Conservation (phyloP, 1,140 invertebrate species). For the Metaphire vulgaris region DNA sequence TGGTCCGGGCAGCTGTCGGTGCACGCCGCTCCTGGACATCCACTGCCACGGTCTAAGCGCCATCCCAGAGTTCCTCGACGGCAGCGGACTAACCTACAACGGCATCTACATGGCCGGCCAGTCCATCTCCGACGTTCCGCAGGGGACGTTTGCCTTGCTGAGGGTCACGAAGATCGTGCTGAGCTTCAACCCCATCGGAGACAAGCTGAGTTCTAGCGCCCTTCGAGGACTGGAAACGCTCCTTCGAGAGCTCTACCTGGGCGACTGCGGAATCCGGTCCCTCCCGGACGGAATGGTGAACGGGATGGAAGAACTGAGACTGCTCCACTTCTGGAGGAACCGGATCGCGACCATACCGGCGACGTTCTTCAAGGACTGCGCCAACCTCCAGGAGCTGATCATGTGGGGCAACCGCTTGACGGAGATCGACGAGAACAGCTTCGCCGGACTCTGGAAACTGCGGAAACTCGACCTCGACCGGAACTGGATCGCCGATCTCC, state of each 20-base stretch:
- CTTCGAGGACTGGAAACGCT: background rate
- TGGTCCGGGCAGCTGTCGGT: conserved; percentile 6
- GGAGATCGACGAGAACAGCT: background rate
- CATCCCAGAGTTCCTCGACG: background rate
- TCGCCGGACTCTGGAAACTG: conserved; percentile 12
- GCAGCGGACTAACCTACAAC: background rate
- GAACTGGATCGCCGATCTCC: background rate
- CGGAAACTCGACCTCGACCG: conserved; percentile 16
- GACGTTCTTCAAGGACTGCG: conserved; percentile 13
- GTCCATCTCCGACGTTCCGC: background rate
- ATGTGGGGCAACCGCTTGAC: conserved; percentile 5
- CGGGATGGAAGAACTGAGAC: conserved; percentile 5
- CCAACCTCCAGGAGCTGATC: conserved; percentile 16
- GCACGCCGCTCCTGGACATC: conserved; percentile 8
- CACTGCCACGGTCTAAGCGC: background rate
- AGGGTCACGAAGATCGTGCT: conserved; percentile 27
- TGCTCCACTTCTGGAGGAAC: conserved; percentile 27
- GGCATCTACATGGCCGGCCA: conserved; percentile 2
- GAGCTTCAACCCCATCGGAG: conserved; percentile 27
- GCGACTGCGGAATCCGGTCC: conserved; percentile 12
- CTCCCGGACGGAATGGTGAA: conserved; percentile 15
- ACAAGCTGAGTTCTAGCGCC: conserved; percentile 12
- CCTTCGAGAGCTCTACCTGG: conserved; percentile 24
- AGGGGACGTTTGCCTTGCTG: conserved; percentile 12
- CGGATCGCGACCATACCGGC: conserved; percentile 12